phyloP scores from a whole-genome alignment of 2,888 invertebrate species.

The Cryptus viduatorius region DNA sequence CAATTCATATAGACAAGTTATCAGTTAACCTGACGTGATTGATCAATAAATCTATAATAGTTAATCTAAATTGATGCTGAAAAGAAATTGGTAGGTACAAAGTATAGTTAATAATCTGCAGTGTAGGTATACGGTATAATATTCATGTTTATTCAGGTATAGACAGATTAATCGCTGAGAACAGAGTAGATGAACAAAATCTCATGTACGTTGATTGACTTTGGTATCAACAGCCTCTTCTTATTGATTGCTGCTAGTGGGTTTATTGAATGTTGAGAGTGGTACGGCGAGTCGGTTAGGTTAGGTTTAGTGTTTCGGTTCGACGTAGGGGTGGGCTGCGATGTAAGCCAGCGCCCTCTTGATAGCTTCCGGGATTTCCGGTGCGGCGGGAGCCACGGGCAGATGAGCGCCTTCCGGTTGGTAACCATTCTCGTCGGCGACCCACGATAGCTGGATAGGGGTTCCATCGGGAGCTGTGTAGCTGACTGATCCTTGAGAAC shows the following conservation, averaged over 20 bases:
- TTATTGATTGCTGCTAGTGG: not conserved
- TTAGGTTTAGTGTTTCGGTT: conserved; percentile 44
- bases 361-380: conserved; percentile 67
- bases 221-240: not conserved
- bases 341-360: conserved; percentile 68
- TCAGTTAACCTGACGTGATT: not conserved
- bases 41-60: not conserved
- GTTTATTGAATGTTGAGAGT: not conserved
- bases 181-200: not conserved
- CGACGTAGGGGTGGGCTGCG: conserved; percentile 67
- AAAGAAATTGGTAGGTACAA: not conserved
- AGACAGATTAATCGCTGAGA: not conserved
- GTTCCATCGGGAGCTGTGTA: conserved; percentile 69
- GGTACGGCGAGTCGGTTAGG: not conserved
- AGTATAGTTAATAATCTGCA: not conserved
- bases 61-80: not conserved
- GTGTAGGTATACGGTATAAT: not conserved
- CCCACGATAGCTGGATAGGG: conserved; percentile 61
- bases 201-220: not conserved
- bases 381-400: conserved; percentile 64
- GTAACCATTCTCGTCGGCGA: conserved; percentile 68
- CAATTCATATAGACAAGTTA: not conserved
- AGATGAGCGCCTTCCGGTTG: conserved; percentile 66
- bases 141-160: not conserved
- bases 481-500: conserved; percentile 59